Evolutionary conservation across 2,888 invertebrate genomes (phyloP), one percentile per base, ranked within the genome.

Genomic region (Trypoxylon attenuatum): DNA sequence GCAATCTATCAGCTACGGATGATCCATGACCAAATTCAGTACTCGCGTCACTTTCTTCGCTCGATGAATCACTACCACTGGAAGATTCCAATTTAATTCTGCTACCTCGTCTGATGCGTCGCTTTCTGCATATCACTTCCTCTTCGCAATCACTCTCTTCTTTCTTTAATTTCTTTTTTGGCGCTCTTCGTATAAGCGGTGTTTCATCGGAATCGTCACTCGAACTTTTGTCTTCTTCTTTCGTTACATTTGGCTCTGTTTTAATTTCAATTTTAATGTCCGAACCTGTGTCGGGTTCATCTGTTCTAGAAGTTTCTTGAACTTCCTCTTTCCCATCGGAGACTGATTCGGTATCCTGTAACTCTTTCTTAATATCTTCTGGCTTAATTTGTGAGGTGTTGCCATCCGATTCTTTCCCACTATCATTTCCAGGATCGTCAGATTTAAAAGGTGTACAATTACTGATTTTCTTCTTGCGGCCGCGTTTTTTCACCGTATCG

Each of bases 401-500:
- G 1, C 47, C 52, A 19, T 82, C 74, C 21, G 64, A 56, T 19
- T 71, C 71, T 18, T 71, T 73, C 25, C 73, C 68, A 22, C 73
- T 70, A 4, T 79, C 79, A 29, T 67, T 69, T 1, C 41, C 57
- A 0, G 50, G 10, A 2, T 82, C 76, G 13, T 77, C 80, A 2
- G 68, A 53, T 25, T 80, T 82, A 58, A 51, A 76, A 13, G 67
- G 59, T 39, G 50, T 27, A 38, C 49, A 66, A 38, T 84, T 74
- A 29, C 80, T 88, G 88, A 76, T 64, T 61, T 89, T 90, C 88
- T 89, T 91, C 85, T 89, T 89, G 15, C 88, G 86, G 1, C 87
- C 85, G 64, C 90, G 89, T 82, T 91, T 92, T 84, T 91, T 91
- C 50, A 88, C 88, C 53, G 88, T 88, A 43, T 84, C 83, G 41